A percentile compares a stretch with the other conserved stretches of the same genome.
phyloP scores from a whole-genome alignment of 2,113 vertebrate species.

The Octodon degus region DNA sequence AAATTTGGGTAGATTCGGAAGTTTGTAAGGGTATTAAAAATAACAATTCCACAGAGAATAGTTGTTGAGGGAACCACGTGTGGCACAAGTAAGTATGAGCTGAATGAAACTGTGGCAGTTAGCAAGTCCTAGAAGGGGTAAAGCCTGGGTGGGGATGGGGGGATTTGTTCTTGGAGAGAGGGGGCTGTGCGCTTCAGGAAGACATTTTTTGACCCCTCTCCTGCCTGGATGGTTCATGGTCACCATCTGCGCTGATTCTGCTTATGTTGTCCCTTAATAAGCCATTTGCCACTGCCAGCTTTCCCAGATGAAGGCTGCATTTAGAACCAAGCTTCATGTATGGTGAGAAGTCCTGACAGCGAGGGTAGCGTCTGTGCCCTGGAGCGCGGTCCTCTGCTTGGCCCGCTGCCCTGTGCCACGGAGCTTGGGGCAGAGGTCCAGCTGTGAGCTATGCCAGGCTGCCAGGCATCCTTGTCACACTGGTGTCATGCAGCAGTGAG shows the following conservation, averaged over 20 bases:
- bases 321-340: not conserved
- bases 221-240: not conserved
- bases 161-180: not conserved
- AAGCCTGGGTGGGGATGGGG: not conserved
- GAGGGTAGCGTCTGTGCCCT: not conserved
- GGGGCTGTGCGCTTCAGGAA: not conserved
- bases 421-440: not conserved
- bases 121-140: not conserved
- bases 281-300: not conserved
- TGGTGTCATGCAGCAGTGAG: not conserved
- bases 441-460: not conserved
- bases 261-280: conserved; percentile 8
- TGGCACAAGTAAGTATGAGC: not conserved
- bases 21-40: not conserved
- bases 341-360: conserved; percentile 14
- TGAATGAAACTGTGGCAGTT: not conserved
- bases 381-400: not conserved
- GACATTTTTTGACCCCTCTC: not conserved
- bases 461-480: not conserved
- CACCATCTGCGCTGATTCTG: not conserved
- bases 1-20: conserved; percentile 8
- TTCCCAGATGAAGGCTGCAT: conserved; percentile 22
- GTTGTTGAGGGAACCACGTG: not conserved
- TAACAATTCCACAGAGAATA: not conserved
- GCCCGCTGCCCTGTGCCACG: not conserved